Conservation (phyloP, 2,888 invertebrate genomes). For the Acheta domesticus region DNA sequence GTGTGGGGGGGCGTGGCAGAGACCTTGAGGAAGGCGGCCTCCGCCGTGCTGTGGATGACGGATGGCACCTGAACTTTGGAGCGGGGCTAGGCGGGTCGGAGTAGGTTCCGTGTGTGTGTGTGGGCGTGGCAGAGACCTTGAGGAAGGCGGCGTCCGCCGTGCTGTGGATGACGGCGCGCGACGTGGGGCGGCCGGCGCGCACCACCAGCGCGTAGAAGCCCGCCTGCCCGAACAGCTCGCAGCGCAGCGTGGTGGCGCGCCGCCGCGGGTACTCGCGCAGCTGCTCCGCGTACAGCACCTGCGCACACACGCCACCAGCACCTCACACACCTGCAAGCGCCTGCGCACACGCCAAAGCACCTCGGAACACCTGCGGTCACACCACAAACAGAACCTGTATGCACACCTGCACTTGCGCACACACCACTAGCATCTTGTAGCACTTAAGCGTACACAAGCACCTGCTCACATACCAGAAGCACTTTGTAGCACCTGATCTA, state of each 20-base stretch:
- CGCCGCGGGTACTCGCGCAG: slow-evolving; percentile 69
- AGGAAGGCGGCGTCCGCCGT: slow-evolving; percentile 50
- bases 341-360: no score
- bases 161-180: slow-evolving; percentile 61
- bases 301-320: slow-evolving; percentile 38
- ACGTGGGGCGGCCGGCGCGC: slow-evolving; percentile 62
- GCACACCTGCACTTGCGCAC: no score
- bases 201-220: slow-evolving; percentile 76
- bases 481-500: not conserved
- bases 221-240: slow-evolving; percentile 77
- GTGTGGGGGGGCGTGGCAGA: slow-evolving; percentile 34
- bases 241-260: slow-evolving; percentile 64
- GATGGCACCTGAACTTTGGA: slow-evolving; percentile 38
- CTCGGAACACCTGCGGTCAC: no score
- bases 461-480: not conserved
- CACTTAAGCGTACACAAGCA: no score
- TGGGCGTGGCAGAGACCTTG: slow-evolving; percentile 53
- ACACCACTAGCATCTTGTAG: no score
- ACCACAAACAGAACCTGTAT: no score
- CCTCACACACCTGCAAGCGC: no score
- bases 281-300: slow-evolving; percentile 74
- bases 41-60: slow-evolving; percentile 55
- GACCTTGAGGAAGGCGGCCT: slow-evolving; percentile 61
- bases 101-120: no score
- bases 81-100: no score